These are phyloP conservation scores for Henicopernis longicauda DNA, from an alignment of 2,113 vertebrate species.

Conservation along the genomic window DNA sequence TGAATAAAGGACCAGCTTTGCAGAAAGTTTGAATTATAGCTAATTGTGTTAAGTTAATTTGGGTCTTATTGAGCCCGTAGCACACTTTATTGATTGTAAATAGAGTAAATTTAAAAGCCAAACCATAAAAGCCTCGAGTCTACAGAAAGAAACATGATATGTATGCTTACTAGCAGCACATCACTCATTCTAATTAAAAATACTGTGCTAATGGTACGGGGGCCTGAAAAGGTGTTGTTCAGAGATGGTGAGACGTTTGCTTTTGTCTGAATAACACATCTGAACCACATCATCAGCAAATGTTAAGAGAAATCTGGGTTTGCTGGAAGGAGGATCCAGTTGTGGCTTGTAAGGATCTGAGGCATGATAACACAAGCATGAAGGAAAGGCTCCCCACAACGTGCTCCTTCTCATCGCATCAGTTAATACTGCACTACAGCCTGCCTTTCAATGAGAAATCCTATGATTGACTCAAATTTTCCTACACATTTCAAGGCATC, in stretches of 20 bases:
- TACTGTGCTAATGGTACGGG: neutral
- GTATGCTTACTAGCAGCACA: neutral
- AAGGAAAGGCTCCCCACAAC: neutral
- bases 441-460: neutral
- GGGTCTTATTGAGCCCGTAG: neutral
- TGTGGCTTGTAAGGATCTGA: neutral
- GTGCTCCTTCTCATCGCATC: neutral
- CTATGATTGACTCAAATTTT: neutral
- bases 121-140: slow-evolving; percentile 32
- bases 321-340: neutral
- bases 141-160: slow-evolving; percentile 41
- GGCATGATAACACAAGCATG: neutral
- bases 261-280: neutral
- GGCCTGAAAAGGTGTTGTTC: slow-evolving; percentile 3
- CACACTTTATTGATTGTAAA: slow-evolving; percentile 16
- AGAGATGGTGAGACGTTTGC: neutral
- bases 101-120: slow-evolving; percentile 48
- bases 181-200: slow-evolving; percentile 55
- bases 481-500: neutral
- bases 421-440: neutral
- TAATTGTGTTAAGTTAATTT: slow-evolving; percentile 51
- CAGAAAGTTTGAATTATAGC: slow-evolving; percentile 28
- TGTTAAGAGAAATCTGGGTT: neutral
- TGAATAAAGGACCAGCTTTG: neutral
- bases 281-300: neutral